Evolutionary conservation across 2,797 vertebrate genomes (phyloP), one percentile per base, ranked within the genome.

Genomic region (Sebastes nivosus): DNA sequence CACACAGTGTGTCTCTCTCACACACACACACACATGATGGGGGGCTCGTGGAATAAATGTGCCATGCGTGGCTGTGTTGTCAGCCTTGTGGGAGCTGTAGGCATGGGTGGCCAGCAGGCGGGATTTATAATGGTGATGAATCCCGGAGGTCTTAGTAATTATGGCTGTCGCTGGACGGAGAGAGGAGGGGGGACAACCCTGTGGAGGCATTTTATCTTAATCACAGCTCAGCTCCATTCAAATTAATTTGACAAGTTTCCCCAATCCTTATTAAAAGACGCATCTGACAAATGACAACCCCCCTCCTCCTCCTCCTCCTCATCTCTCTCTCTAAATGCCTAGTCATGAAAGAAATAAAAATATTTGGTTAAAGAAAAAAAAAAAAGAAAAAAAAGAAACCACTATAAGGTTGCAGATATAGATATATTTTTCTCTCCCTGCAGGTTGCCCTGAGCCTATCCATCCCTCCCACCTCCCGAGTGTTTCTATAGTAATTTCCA

Each of bases 401-500:
- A 79, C 72, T 60, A 58, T 32, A 72, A 87, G 87, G 89, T 92
- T 83, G 82, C 88, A 88, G 81, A 90, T 91, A 89, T 54, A 73
- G 90, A 92, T 93, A 86, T 91, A 42, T 42, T 2, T 90, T 85
- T 81, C 81, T 58, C 78, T 81, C 89, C 90, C 91, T 68, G 72
- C 88, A 72, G 88, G 84, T 91, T 93, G 91, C 93, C 93, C 93
- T 82, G 92, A 93, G 90, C 93, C 92, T 42, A 88, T 84, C 89
- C 89, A 69, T 88, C 91, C 87, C 88, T 86, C 90, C 93, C 94
- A 93, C 92, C 92, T 95, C 96, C 95, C 94, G 94, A 95, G 95
- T 94, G 96, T 95, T 96, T 97, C 96, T 96, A 95, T 96, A 96
- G 96, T 96, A 95, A 96, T 96, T 96, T 96, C 96, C 96, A 97